Evolutionary conservation across 2,888 invertebrate species (phyloP).

Genomic region (Erebia aethiops): DNA sequence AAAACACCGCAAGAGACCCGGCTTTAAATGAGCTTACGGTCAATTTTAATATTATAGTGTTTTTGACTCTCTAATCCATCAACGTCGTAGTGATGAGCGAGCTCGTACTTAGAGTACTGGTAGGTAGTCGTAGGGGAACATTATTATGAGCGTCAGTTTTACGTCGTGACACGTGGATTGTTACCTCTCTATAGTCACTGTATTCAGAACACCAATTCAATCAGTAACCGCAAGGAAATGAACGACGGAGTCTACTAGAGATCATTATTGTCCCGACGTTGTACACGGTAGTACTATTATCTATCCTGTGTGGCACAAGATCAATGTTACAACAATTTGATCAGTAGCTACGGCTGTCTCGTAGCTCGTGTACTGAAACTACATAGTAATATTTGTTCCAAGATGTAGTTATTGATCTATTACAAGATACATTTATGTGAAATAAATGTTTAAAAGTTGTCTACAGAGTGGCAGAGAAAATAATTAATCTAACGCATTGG

Average conservation of each 20-base stretch:
- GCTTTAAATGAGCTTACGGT: too few species aligned
- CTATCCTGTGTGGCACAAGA: conserved; percentile 8
- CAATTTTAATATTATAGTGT: too few species aligned
- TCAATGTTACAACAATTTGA: conserved; percentile 34
- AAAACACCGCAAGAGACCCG: too few species aligned
- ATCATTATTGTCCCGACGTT: conserved; percentile 23
- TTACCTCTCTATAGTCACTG: conserved; percentile 15
- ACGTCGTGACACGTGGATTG: conserved; percentile 26
- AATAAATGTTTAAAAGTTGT: too few species aligned
- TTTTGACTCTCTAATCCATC: too few species aligned
- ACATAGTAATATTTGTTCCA: neutral
- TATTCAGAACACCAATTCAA: conserved; percentile 20
- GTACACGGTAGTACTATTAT: neutral
- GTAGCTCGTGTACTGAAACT: neutral
- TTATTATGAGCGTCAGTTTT: conserved; percentile 28
- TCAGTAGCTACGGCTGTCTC: neutral
- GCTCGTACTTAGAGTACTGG: neutral
- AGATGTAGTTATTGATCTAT: too few species aligned
- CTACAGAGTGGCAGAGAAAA: too few species aligned
- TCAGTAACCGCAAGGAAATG: conserved; percentile 10
- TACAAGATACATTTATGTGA: too few species aligned
- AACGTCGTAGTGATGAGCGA: too few species aligned
- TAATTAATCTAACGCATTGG: too few species aligned
- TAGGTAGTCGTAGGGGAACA: neutral
- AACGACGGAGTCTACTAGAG: conserved; percentile 3